Base-by-base conservation (phyloP, 2,113 vertebrate genomes). In the Microtus oregoni region DNA sequence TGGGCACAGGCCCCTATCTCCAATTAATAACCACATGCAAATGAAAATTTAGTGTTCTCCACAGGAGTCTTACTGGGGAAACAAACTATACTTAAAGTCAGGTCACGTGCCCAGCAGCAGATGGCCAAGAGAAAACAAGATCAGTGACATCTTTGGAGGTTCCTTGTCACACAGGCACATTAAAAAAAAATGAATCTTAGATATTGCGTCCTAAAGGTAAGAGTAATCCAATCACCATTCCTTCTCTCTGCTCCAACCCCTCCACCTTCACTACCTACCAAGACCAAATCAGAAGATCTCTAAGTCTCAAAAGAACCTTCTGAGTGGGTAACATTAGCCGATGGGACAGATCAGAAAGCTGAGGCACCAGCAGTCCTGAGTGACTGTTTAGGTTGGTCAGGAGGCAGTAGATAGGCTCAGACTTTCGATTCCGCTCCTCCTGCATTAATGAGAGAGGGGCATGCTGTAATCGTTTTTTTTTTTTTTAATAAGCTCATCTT, bases 401-500 rank as follows among this genome's bases (percentile, higher is more conserved):
- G 61, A 96, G 91, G 44, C 70, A 24, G 58, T 3, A n/a, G 86
- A 87, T 32, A 20, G 78, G 82, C 75, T 44, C 89, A 22, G 65
- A 87, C 47, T 97, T 85, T 67, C 11, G 1, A 47, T 73, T 83
- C 50, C 55, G 65, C 65, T 91, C 52, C n/a, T 93, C 30, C 61
- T 76, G 67, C 58, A 88, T 78, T 86, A 90, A 78, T 87, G 85
- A 82, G 68, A 14, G 85, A 95, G 90, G 70, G 93, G 12, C 67
- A 88, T 87, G 87, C 68, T 89, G 87, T 94, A 92, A 96, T 94
- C 95, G 41, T 2, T 92, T 92, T 70, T 86, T 77, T 73, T 76
- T 75, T 73, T 76, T 75, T 47, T 76, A 96, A 92, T 94, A 94
- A 97, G 73, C 86, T 55, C 88, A 77, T 93, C 94, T 97, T 97